phyloP scores from a whole-genome alignment of 2,888 invertebrate species.

The Eilema depressum region DNA sequence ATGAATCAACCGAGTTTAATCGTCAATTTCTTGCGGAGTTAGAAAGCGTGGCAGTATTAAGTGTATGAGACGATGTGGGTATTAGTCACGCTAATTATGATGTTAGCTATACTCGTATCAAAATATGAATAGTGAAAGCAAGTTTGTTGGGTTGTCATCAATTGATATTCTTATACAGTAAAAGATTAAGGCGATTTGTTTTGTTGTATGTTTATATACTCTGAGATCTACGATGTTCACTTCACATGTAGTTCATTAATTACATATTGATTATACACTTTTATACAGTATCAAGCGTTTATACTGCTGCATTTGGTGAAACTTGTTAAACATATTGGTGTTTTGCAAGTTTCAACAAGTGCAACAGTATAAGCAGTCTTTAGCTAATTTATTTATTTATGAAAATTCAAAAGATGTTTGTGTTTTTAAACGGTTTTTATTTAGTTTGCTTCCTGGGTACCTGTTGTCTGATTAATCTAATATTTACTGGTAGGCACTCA shows the following conservation, averaged over 20 bases:
- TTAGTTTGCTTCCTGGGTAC: too few species aligned
- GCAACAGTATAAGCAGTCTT: too few species aligned
- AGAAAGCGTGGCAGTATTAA: conserved; percentile 9
- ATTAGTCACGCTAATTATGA: conserved; percentile 3
- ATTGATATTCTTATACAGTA: neutral
- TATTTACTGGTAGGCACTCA: too few species aligned
- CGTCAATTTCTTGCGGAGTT: neutral
- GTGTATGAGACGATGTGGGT: neutral
- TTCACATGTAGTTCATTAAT: neutral
- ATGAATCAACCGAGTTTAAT: neutral
- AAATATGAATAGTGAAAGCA: neutral
- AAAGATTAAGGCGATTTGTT: neutral
- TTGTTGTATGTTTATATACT: neutral
- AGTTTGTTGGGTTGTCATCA: neutral
- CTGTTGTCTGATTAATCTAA: too few species aligned
- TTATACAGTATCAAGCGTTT: too few species aligned
- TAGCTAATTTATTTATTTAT: too few species aligned
- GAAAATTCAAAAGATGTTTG: too few species aligned
- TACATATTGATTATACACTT: too few species aligned
- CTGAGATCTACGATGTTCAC: neutral
- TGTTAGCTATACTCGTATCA: neutral
- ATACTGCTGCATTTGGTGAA: too few species aligned
- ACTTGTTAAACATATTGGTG: too few species aligned
- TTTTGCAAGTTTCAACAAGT: too few species aligned
- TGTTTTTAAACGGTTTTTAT: too few species aligned